Conservation (phyloP, 1,140 invertebrate species). For the Cotesia glomerata region DNA sequence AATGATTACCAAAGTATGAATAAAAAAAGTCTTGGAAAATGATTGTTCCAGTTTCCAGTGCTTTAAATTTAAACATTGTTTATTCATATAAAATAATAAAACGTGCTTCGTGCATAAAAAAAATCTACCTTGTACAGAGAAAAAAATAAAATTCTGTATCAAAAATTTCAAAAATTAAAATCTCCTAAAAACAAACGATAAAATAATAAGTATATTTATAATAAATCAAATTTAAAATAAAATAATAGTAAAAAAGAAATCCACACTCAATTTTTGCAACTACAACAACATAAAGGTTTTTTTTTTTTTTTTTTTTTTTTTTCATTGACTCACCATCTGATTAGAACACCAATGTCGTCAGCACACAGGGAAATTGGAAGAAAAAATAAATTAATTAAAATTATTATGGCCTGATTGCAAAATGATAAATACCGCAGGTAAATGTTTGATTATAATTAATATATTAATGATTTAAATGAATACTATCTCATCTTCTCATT, state of each 20-base stretch:
- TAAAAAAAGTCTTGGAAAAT: neutral
- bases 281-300: neutral
- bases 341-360: constrained; percentile 54
- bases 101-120: constrained; percentile 16
- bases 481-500: too few species aligned
- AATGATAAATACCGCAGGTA: constrained; percentile 28
- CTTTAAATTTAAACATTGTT: neutral
- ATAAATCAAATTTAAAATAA: constrained; percentile 25
- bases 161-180: constrained; percentile 17
- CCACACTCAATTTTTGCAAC: constrained; percentile 42
- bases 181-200: neutral
- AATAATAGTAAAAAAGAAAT: constrained; percentile 41
- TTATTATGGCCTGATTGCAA: constrained; percentile 45
- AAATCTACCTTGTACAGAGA: constrained; percentile 6
- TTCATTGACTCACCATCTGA: constrained; percentile 58
- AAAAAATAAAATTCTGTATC: neutral
- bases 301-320: too few species aligned
- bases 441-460: neutral
- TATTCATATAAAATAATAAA: neutral
- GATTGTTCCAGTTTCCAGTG: constrained; percentile 6
- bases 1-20: neutral
- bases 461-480: too few species aligned
- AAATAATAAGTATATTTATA: constrained; percentile 12
- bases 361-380: constrained; percentile 54
- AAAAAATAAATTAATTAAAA: constrained; percentile 49